phyloP scores from a whole-genome alignment of 35 echinoderm and acorn worm genomes.

The Diadema setosum region DNA sequence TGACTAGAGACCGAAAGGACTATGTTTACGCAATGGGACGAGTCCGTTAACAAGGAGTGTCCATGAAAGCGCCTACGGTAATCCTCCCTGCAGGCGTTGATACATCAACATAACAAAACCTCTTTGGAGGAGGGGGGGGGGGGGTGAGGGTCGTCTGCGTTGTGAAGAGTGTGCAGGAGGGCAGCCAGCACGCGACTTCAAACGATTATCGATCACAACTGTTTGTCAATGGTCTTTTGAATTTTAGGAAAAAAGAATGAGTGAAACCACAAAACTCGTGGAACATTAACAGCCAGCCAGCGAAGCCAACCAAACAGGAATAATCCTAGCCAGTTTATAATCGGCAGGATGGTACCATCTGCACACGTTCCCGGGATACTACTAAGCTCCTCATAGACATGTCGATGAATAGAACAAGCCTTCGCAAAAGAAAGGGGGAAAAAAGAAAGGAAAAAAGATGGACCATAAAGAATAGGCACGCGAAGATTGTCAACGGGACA shows the following conservation, averaged over 20 bases:
- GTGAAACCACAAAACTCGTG: too few species aligned
- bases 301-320: neutral
- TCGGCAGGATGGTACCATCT: neutral
- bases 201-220: neutral
- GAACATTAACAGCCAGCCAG: too few species aligned
- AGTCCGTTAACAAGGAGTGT: neutral
- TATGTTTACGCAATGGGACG: neutral
- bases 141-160: neutral
- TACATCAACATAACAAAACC: conserved; percentile 7
- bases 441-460: too few species aligned
- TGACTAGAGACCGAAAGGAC: neutral
- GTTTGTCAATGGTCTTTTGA: too few species aligned
- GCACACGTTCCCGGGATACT: neutral
- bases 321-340: neutral
- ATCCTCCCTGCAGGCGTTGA: neutral
- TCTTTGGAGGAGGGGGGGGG: too few species aligned
- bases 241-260: too few species aligned
- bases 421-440: too few species aligned
- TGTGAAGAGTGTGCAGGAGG: neutral
- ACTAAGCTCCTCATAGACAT: neutral
- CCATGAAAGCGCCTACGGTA: neutral
- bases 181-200: neutral
- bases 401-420: neutral
- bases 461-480: conserved; percentile 5
- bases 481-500: neutral